Base-by-base conservation (phyloP, 2,797 vertebrate genomes). In the Lemur catta region DNA sequence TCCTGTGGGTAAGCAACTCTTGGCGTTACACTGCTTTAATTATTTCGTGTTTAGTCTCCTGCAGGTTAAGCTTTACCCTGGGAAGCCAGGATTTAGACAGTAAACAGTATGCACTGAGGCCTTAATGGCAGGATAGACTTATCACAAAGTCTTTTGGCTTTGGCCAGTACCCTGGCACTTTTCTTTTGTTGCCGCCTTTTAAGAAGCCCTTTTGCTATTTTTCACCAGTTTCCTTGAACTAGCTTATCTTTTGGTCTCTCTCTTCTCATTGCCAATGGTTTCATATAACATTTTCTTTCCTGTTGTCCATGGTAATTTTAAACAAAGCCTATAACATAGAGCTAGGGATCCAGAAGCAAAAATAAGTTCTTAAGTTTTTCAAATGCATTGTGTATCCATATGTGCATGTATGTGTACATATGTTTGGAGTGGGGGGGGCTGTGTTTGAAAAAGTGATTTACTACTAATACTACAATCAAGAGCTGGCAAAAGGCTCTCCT, bases 81-180 rank as follows among this genome's bases (percentile, higher is more conserved):
- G 28, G 33, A 57, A 86, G 78, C 61, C n/a, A 26, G 30, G 33
- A 30, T 50, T 61, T 38, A 72, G 61, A 38, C 2, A 59, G 7
- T 1, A 3, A 72, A 33, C 24, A 65, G 17, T 9, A 4, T 1
- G 6, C n/a, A 20, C 10, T 0, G 20, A 13, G n/a, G 18, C 52
- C 63, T 69, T 84, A 7, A 17, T 2, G 14, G 30, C 26, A 10
- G 43, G 26, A 59, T 14, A 48, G 87, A 65, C 20, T 28, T 65
- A 6, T 35, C 75, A 69, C 43, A 57, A 84, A 86, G 9, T 14
- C 30, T 63, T 28, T 55, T 15, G 55, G 7, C 41, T 12, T 10
- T 24, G 61, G 14, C 18, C 38, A 24, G 55, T 6, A 4, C 41
- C n/a, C 76, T 69, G 46, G 15, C 5, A 46, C 28, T 52, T 87